phyloP scores from a whole-genome alignment of 2,888 invertebrate genomes.

The Apotomis betuletana region DNA sequence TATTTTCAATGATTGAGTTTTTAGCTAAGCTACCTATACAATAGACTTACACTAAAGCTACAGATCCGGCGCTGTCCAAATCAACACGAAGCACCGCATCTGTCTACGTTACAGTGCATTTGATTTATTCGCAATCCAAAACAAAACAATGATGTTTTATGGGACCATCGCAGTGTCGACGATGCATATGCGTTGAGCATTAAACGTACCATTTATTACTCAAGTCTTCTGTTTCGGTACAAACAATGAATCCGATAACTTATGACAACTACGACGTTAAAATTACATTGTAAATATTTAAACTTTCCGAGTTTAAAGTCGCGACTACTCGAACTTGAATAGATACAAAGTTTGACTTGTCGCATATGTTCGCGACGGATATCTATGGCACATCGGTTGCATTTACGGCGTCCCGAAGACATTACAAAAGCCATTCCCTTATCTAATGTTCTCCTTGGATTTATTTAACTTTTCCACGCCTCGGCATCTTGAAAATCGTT shows the following conservation, averaged over 20 bases:
- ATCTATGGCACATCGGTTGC: conserved; percentile 79
- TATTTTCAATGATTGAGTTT: too few relatives aligned
- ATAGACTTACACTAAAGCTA: too few relatives aligned
- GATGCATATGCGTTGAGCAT: conserved; percentile 35
- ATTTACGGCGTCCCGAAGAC: conserved; percentile 82
- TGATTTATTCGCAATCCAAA: conserved; percentile 67
- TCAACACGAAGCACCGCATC: conserved; percentile 25
- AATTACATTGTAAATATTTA: conserved; percentile 20
- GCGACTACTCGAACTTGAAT: conserved; percentile 43
- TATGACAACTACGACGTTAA: conserved; percentile 14
- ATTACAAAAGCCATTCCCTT: conserved; percentile 82
- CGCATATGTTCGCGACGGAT: conserved; percentile 68
- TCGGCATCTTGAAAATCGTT: conserved; percentile 76
- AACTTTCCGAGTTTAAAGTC: conserved; percentile 19
- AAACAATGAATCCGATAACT: conserved; percentile 18
- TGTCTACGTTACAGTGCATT: conserved; percentile 48
- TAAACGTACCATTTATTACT: conserved; percentile 37
- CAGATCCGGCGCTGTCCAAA: conserved; percentile 15
- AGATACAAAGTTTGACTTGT: conserved; percentile 61
- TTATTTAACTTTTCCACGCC: conserved; percentile 82
- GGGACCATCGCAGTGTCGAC: conserved; percentile 59
- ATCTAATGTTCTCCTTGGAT: conserved; percentile 80
- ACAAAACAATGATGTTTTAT: conserved; percentile 68
- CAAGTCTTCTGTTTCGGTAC: conserved; percentile 32
- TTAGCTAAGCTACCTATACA: too few relatives aligned